These are phyloP conservation scores for Gymnothorax reevesii DNA, from an alignment of 2,797 vertebrate genomes.

Conservation along the genomic window DNA sequence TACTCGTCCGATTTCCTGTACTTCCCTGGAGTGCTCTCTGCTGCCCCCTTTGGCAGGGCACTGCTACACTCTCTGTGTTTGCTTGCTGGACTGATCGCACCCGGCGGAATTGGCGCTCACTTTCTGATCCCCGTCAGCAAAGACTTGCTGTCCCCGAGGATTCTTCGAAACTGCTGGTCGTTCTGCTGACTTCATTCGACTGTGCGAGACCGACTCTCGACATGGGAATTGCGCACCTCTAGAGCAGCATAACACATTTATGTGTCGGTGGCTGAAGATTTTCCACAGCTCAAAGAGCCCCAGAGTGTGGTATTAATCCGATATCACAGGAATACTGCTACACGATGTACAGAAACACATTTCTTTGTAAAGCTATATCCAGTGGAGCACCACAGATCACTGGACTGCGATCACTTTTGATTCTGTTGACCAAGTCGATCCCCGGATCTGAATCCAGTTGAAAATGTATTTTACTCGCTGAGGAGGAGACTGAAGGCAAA, in stretches of 20 bases:
- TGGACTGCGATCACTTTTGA: too few relatives aligned
- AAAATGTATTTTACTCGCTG: too few relatives aligned
- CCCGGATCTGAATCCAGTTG: too few relatives aligned
- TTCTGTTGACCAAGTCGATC: too few relatives aligned
- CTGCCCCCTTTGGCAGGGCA: too few relatives aligned
- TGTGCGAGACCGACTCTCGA: not conserved
- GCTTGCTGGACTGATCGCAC: too few relatives aligned
- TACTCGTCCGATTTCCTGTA: conserved; percentile 69
- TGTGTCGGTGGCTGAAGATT: not conserved
- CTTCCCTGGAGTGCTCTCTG: too few relatives aligned
- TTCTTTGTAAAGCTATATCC: not conserved
- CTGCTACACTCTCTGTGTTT: too few relatives aligned
- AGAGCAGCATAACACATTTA: not conserved
- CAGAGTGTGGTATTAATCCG: conserved; percentile 2
- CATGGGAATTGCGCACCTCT: not conserved
- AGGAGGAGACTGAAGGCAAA: too few relatives aligned
- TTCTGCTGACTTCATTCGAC: too few relatives aligned
- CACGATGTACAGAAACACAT: not conserved
- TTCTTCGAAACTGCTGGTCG: not conserved
- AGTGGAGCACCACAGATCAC: too few relatives aligned
- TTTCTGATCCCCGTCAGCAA: not conserved
- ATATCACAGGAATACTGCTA: not conserved
- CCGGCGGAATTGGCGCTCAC: too few relatives aligned
- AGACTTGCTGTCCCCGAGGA: not conserved
- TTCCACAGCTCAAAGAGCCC: not conserved